Conservation (phyloP, 2,113 vertebrate species). For the Chrysochloris asiatica region DNA sequence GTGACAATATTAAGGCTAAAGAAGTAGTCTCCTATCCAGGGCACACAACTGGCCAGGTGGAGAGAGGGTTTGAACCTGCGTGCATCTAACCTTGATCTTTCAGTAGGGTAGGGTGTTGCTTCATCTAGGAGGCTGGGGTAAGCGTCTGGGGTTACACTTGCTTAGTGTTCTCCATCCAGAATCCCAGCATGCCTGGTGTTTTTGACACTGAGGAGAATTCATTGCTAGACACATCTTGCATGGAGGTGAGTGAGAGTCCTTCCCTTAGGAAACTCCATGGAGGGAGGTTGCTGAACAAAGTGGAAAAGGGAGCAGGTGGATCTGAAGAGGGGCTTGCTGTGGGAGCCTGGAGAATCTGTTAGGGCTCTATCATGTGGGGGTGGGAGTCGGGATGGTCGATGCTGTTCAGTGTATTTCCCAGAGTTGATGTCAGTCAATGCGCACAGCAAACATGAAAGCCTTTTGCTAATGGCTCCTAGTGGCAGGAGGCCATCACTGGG, state of each 20-base stretch:
- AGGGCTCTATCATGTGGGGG: neutral
- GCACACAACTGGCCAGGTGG: neutral
- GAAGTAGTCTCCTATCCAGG: neutral
- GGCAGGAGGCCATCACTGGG: too few relatives aligned
- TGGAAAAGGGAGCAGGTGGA: neutral
- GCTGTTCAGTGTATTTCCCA: too few relatives aligned
- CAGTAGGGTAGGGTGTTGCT: too few relatives aligned
- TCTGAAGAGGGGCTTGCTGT: neutral
- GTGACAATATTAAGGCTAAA: neutral
- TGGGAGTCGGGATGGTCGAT: neutral
- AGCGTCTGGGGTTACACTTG: neutral
- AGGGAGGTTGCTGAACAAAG: neutral
- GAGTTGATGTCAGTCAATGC: too few relatives aligned
- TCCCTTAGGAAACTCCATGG: neutral
- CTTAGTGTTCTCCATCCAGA: neutral
- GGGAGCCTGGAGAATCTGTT: neutral
- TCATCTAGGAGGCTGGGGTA: neutral
- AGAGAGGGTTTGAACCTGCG: too few relatives aligned
- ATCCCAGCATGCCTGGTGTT: neutral
- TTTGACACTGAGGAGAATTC: neutral
- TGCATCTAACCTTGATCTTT: neutral
- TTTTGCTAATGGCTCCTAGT: too few relatives aligned
- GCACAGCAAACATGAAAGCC: too few relatives aligned
- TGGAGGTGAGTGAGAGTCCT: neutral
- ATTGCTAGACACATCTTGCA: neutral